Evolutionary conservation across 2,888 invertebrate species (phyloP).

Genomic region (Agrochola macilenta): DNA sequence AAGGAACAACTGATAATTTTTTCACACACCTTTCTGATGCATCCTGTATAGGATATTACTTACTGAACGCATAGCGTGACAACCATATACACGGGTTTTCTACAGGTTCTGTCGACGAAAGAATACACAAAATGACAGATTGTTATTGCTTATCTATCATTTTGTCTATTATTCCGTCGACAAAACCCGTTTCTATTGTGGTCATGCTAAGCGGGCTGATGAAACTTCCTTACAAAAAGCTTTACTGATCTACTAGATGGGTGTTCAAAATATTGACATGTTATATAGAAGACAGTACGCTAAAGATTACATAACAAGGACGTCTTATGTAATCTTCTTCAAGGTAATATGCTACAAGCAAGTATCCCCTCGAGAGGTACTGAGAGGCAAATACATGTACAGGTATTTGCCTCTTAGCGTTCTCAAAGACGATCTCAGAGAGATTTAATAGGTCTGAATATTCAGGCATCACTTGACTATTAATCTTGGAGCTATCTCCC

Average conservation of each 20-base stretch:
- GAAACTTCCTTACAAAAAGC: neutral
- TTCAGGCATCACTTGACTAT: slow-evolving; percentile 23
- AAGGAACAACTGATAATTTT: neutral
- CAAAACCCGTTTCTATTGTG: no score
- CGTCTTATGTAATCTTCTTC: no score
- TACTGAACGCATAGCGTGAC: no score
- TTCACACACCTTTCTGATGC: no score
- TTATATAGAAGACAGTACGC: neutral
- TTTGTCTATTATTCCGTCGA: no score
- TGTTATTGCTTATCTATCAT: no score
- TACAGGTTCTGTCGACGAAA: no score
- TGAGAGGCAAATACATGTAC: no score
- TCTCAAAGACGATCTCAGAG: slow-evolving; percentile 24
- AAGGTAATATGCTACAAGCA: slow-evolving; percentile 7
- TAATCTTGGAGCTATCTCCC: slow-evolving; percentile 28
- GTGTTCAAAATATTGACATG: neutral
- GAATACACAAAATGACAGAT: no score
- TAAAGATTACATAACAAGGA: neutral
- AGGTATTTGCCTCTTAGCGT: slow-evolving; percentile 25
- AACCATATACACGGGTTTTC: no score
- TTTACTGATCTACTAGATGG: neutral
- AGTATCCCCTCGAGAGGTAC: slow-evolving; percentile 10
- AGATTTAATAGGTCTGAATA: slow-evolving; percentile 40
- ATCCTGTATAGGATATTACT: neutral
- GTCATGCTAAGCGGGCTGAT: no score